Evolutionary conservation across 2,888 invertebrate species (phyloP).

Genomic region (Acronicta alni): DNA sequence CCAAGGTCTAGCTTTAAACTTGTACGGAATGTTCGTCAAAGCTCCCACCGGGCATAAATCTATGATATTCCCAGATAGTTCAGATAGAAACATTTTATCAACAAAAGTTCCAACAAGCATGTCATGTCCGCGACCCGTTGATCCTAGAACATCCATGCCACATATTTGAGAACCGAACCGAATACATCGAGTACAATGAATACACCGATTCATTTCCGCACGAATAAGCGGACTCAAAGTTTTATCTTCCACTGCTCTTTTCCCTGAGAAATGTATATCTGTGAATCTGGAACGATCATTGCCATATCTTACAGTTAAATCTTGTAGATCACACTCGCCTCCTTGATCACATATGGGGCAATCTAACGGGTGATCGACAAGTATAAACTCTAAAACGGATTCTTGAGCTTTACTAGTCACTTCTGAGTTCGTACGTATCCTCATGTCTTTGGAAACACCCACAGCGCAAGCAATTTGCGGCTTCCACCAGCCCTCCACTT

Average conservation of each 20-base stretch:
- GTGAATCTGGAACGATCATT: slow-evolving; percentile 97
- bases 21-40: slow-evolving; percentile 98
- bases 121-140: slow-evolving; percentile 96
- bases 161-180: slow-evolving; percentile 99
- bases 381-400: slow-evolving; percentile 98
- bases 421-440: slow-evolving; percentile 98
- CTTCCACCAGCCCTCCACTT: slow-evolving; percentile 98
- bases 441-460: slow-evolving; percentile 99
- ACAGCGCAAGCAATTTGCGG: slow-evolving; percentile 99
- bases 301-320: slow-evolving; percentile 99
- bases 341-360: slow-evolving; percentile 99
- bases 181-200: slow-evolving; percentile 99
- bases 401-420: slow-evolving; percentile 92
- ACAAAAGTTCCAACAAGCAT: slow-evolving; percentile 99
- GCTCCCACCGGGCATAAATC: slow-evolving; percentile 99
- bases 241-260: slow-evolving; percentile 98
- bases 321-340: slow-evolving; percentile 97
- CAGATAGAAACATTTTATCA: slow-evolving; percentile 98
- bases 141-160: slow-evolving; percentile 98
- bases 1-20: slow-evolving; percentile 99
- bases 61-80: slow-evolving; percentile 99
- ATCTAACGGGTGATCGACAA: slow-evolving; percentile 99
- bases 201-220: slow-evolving; percentile 99
- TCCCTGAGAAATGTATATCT: slow-evolving; percentile 96
- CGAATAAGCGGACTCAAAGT: slow-evolving; percentile 98